A percentile compares a stretch with the other conserved stretches of the same genome.
Conservation (phyloP, 2,113 vertebrate genomes). For the Anseranas semipalmata region DNA sequence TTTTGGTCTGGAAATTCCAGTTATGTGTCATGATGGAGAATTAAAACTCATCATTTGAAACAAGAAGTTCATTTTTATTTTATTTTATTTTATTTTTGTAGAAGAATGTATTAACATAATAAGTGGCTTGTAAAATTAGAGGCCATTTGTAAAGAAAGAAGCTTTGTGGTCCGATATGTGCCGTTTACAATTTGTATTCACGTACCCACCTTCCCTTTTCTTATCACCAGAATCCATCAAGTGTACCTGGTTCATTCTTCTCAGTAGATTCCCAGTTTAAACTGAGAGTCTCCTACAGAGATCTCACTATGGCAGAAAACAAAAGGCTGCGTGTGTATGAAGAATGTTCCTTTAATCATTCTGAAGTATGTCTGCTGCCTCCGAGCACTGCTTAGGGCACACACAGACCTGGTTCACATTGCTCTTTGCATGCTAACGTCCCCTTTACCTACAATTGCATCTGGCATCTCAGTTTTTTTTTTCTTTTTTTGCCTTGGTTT, state of each 20-base stretch:
- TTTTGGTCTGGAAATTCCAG: slow-evolving; percentile 44
- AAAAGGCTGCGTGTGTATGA: not conserved
- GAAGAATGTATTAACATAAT: slow-evolving; percentile 35
- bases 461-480: not conserved
- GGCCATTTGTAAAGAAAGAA: slow-evolving; percentile 61
- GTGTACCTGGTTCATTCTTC: slow-evolving; percentile 25
- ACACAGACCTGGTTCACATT: not conserved
- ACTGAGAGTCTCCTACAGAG: not conserved
- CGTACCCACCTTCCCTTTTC: not conserved
- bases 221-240: not conserved
- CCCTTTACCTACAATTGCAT: not conserved
- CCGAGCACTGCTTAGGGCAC: not conserved
- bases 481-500: not conserved
- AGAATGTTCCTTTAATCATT: not conserved
- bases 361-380: not conserved
- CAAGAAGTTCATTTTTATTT: slow-evolving; percentile 16
- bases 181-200: not conserved
- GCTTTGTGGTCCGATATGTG: slow-evolving; percentile 25
- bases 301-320: not conserved
- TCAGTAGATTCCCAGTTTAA: not conserved
- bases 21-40: slow-evolving; percentile 48
- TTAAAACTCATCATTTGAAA: slow-evolving; percentile 59
- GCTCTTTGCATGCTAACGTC: not conserved
- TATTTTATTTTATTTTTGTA: slow-evolving; percentile 22
- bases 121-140: slow-evolving; percentile 63